phyloP scores from a whole-genome alignment of 2,888 invertebrate species.

The Lasioglossum vierecki region DNA sequence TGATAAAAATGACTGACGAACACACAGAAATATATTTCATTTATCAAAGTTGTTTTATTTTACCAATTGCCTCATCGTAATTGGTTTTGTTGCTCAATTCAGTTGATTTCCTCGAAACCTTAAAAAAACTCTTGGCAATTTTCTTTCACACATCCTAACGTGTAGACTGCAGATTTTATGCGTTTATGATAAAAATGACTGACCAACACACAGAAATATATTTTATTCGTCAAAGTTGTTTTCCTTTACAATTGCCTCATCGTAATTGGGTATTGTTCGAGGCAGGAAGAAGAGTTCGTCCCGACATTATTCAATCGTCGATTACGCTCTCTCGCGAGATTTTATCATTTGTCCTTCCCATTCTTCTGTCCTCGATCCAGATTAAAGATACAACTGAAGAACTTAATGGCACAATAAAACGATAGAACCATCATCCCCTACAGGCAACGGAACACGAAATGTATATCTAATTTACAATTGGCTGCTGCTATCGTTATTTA shows the following conservation, averaged over 20 bases:
- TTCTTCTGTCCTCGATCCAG: conserved; percentile 9
- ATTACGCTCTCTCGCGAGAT: conserved; percentile 1
- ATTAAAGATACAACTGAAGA: neutral
- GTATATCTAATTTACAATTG: neutral
- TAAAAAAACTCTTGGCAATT: neutral
- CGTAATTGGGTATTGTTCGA: neutral
- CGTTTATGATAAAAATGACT: no score
- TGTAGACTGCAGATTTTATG: no score
- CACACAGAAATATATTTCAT: no score
- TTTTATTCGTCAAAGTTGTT: no score
- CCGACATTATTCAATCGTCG: neutral
- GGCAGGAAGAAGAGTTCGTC: neutral
- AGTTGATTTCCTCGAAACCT: neutral
- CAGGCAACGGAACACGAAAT: neutral
- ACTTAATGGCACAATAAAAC: conserved; percentile 15
- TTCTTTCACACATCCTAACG: neutral
- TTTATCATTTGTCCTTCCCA: conserved; percentile 14
- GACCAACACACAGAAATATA: no score
- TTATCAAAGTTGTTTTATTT: no score
- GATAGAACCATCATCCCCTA: neutral
- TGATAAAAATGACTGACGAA: no score
- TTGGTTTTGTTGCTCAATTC: no score
- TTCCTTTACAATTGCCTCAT: neutral
- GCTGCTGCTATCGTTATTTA: no score
- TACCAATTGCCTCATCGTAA: no score